These are phyloP conservation scores for Betta splendens DNA, from an alignment of 2,797 vertebrate species.

Conservation along the genomic window DNA sequence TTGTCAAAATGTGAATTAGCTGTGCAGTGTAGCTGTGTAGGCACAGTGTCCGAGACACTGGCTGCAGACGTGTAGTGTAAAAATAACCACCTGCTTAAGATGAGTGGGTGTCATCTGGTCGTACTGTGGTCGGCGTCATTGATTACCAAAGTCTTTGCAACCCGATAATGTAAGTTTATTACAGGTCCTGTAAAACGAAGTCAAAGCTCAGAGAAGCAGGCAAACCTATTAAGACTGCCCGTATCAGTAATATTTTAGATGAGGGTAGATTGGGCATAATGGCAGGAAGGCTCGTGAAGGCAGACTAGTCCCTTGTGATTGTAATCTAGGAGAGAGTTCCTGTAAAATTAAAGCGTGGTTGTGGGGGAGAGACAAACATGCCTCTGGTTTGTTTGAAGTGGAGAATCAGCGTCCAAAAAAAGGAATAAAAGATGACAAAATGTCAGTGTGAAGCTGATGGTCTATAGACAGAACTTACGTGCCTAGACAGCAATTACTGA, in stretches of 20 bases:
- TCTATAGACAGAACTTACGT: conserved; percentile 74
- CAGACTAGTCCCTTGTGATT: conserved; percentile 71
- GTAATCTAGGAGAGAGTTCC: conserved; percentile 78
- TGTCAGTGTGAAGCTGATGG: conserved; percentile 72
- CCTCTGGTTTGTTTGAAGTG: conserved; percentile 74
- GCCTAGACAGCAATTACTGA: conserved; percentile 78
- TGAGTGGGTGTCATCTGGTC: conserved; percentile 22
- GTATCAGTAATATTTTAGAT: conserved; percentile 77
- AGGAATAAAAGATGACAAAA: conserved; percentile 79
- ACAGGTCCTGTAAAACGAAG: conserved; percentile 34
- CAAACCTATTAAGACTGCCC: conserved; percentile 69
- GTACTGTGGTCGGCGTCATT: conserved; percentile 42
- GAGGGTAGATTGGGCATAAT: conserved; percentile 69
- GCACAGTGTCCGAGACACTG: not conserved
- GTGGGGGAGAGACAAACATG: conserved; percentile 46
- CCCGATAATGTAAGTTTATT: too few relatives aligned
- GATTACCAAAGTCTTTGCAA: too few relatives aligned
- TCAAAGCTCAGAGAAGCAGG: conserved; percentile 42
- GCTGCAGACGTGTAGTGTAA: not conserved
- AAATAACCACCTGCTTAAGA: too few relatives aligned
- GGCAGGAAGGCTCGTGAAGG: conserved; percentile 72
- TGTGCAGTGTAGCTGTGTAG: not conserved
- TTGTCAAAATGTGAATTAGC: not conserved
- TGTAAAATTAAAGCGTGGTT: conserved; percentile 77
- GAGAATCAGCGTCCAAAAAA: conserved; percentile 71